Evolutionary conservation across 1,140 invertebrate species (phyloP), one percentile per base, ranked within the genome.

Genomic region (Papilio helenus): DNA sequence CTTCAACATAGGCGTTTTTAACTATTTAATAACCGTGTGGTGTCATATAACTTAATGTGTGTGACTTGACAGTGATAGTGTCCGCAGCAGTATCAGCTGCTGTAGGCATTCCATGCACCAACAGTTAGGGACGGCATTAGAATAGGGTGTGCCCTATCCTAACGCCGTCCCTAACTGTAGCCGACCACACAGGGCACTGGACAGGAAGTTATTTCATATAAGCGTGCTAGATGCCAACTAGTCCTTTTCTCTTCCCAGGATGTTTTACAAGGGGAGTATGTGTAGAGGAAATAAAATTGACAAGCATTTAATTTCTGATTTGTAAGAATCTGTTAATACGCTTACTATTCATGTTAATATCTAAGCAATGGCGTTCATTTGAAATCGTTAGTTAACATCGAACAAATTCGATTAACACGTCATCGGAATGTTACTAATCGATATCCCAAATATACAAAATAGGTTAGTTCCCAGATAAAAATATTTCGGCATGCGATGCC

Each of bases 341-440:
- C 14, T 10, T 14, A 5, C 14, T 46, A 5, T 51, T 55, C 51
- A 55, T 9, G n/a, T 20, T 55, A 5, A 7, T 18, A 20, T 55
- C 61, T 34, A 18, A 29, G 4, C 26, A 5, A 29, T 29, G 12
- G 4, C 3, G 16, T 68, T 12, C 12, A 1, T 68, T 34, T 68
- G 12, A 68, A 68, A 68, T 29, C 61, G 4, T 16, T 34, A 26
- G 14, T 68, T 29, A 65, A 65, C 23, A 26, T 26, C 58, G 23
- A 26, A 23, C 23, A 68, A 29, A 68, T 16, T 68, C 61, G 58
- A 61, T 61, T 68, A 34, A 68, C 10, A 68, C 23, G 2, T 23
- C 26, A 68, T 68, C 23, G 26, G 61, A 68, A 68, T 68, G 12
- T 68, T 68, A 29, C 23, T 16, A 68, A 68, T 68, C 61, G 26